Evolutionary conservation across 2,888 invertebrate species (phyloP), one percentile per base, ranked within the genome.

Genomic region (Leptopterna dolabrata): DNA sequence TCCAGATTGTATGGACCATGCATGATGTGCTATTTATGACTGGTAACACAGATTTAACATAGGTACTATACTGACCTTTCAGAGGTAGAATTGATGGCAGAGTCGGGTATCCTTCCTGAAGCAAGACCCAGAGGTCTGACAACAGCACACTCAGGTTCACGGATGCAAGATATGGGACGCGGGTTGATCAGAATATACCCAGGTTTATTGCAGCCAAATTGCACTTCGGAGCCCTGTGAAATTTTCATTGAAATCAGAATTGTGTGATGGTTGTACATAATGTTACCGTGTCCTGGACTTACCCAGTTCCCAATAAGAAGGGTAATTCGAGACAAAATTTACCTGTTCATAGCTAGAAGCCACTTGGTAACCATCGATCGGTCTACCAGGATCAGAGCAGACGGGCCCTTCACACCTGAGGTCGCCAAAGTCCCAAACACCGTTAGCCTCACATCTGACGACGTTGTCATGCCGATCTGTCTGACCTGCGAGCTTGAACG

Each of bases 361-460:
- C 16, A 90, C 29, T 93, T 98, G 98, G 89, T 94, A 93, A 29
- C 98, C 98, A 92, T 98, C 98, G 88, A 97, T 96, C 0, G 98
- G 98, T 90, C 97, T 94, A 0, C 98, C 97, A 0, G 98, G 98
- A 92, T 99, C 98, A 92, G 97, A 96, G 91, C 98, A 98, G 0
- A 98, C 98, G 2, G 98, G 98, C 27, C 98, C 99, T 93, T 98
- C 98, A 91, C 99, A 99, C 85, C 97, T 93, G 81, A 99, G 93
- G 91, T 98, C 97, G 41, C 99, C 99, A 91, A 99, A 98, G 93
- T 99, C 99, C 99, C 99, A 99, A 88, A 96, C 95, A 1, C 97
- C 97, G 91, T 97, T 97, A 0, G 95, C 95, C 92, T 96, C 96
- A 92, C 99, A 99, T 89, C 96, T 93, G 36, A 99, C 98, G 14